Evolutionary conservation across 2,888 invertebrate genomes (phyloP), one percentile per base, ranked within the genome.

Genomic region (Drosophila paracracens): DNA sequence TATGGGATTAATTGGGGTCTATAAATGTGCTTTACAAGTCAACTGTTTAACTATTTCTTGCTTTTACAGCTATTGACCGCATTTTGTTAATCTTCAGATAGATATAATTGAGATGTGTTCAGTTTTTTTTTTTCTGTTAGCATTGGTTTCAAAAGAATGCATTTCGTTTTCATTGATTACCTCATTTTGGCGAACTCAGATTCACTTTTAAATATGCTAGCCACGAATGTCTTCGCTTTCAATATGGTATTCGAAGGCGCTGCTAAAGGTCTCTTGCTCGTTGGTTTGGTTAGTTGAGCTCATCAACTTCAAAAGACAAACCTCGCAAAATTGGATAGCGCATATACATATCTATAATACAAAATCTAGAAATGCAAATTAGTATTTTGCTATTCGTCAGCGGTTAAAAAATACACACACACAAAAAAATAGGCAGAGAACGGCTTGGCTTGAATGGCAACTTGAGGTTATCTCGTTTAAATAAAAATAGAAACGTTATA

Each of bases 311-410:
- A 40, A 62, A 56, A 67, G 53, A 27, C 57, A 67, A 66, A 62
- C 31, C 53, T 16, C n/a, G 66, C 67, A 38, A 50, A 40, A 31
- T 29, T 43, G n/a, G 36, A 29, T 64, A 60, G 33, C 35, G 33
- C 31, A 70, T 50, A 62, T 46, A 21, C 7, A 46, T 69, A 74
- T 85, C 83, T 74, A 62, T 64, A 70, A 65, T 72, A 57, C n/a
- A 61, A 87, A 76, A 88, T 86, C 85, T 76, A 79, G 75, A 74
- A 79, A 89, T 85, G 85, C 82, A 87, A 85, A 85, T 85, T 62
- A 76, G 21, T 66, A 78, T 83, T 71, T 80, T 71, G 74, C 48
- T 69, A 25, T 59, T 40, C 65, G 62, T 73, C 59, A 62, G 58
- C 59, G 79, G 50, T 63, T 72, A 64, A 72, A 66, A 61, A 53